Conservation (phyloP, 2,888 invertebrate genomes). For the Cephus rjabovi region DNA sequence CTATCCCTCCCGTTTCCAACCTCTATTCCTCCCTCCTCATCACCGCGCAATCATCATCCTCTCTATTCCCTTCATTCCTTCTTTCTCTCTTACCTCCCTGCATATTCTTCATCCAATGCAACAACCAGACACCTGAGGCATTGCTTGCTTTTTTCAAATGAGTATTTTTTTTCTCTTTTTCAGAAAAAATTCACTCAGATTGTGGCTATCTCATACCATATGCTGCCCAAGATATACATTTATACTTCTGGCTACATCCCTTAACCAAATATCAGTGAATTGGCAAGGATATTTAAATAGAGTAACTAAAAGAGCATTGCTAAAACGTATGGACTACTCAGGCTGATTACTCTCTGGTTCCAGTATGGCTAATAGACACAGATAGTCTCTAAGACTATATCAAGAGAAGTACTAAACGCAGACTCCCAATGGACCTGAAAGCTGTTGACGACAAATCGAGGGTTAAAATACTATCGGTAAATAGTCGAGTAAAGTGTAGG, state of each 20-base stretch:
- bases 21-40: background rate
- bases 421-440: constrained; percentile 61
- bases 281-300: background rate
- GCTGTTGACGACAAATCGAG: constrained; percentile 67
- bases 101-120: background rate
- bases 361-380: background rate
- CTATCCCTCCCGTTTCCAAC: background rate
- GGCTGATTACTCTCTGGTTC: background rate
- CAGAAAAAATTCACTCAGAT: background rate
- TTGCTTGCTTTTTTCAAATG: background rate
- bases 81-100: background rate
- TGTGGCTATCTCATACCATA: background rate
- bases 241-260: background rate
- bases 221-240: background rate
- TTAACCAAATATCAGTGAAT: background rate
- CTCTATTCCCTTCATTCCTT: background rate
- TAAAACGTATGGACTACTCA: background rate
- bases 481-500: constrained; percentile 46
- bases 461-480: constrained; percentile 67
- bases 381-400: background rate
- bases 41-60: background rate
- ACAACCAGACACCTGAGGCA: background rate
- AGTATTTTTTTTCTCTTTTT: background rate
- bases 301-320: background rate
- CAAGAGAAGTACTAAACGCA: background rate